A percentile compares a stretch with the other conserved stretches of the same genome.
Conservation (phyloP, 1,140 invertebrate species). For the Bombus difficillimus region DNA sequence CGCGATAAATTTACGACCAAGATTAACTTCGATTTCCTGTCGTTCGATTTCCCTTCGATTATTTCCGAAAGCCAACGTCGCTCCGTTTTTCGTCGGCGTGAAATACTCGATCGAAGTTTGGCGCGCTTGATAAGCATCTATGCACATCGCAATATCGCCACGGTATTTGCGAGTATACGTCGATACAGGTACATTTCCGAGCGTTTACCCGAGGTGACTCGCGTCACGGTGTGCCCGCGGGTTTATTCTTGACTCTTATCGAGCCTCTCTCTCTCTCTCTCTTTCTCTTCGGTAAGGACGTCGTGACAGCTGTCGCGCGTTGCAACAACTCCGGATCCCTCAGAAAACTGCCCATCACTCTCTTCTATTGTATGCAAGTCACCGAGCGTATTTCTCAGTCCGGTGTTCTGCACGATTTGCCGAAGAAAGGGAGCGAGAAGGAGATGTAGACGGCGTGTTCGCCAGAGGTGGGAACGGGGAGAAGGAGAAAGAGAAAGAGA, state of each 20-base stretch:
- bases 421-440: constrained; percentile 12
- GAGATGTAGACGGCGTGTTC: neutral
- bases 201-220: constrained; percentile 18
- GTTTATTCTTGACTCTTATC: constrained; percentile 53
- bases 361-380: constrained; percentile 66
- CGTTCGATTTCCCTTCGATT: neutral
- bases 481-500: constrained; percentile 10
- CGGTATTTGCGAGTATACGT: neutral
- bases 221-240: neutral
- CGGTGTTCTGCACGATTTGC: constrained; percentile 33
- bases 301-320: constrained; percentile 59
- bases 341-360: constrained; percentile 63
- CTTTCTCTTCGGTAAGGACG: neutral
- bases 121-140: neutral
- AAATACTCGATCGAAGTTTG: neutral
- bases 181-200: constrained; percentile 40
- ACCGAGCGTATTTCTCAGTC: constrained; percentile 49
- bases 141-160: neutral
- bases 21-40: neutral
- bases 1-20: neutral
- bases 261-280: neutral
- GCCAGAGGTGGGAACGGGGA: neutral
- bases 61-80: neutral
- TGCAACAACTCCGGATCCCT: constrained; percentile 50
- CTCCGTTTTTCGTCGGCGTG: neutral